Evolutionary conservation across 2,888 invertebrate genomes (phyloP).

Genomic region (Eubasilissa splendida): DNA sequence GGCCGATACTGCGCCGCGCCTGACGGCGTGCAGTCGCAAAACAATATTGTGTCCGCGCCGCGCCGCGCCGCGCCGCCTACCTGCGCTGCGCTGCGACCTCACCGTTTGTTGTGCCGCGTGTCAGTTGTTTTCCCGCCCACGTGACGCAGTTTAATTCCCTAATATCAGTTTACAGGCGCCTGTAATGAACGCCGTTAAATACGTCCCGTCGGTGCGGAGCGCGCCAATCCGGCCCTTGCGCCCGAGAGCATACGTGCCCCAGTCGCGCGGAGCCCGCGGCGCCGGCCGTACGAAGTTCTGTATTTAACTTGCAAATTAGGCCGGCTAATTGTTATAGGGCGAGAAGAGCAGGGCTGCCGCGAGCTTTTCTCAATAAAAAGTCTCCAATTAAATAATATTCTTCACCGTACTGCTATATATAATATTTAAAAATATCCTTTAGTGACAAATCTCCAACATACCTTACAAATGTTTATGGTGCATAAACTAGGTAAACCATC

Average conservation of each 20-base stretch:
- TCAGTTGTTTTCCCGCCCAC: conserved; percentile 13
- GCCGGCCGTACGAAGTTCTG: not conserved
- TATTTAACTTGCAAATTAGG: conserved; percentile 51
- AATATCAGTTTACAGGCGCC: conserved; percentile 36
- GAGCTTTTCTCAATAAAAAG: too few species aligned
- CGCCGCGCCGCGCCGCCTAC: not conserved
- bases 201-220: not conserved
- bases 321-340: conserved; percentile 48
- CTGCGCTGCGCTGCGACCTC: too few species aligned
- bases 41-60: not conserved
- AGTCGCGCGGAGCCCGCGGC: conserved; percentile 3
- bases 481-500: too few species aligned
- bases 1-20: not conserved
- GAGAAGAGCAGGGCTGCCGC: conserved; percentile 34
- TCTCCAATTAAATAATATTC: too few species aligned
- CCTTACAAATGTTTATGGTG: too few species aligned
- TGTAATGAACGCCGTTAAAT: conserved; percentile 29
- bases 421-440: too few species aligned
- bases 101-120: not conserved
- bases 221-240: conserved; percentile 16
- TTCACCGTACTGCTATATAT: too few species aligned
- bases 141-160: conserved; percentile 16
- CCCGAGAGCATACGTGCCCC: not conserved
- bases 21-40: not conserved
- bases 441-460: too few species aligned